Evolutionary conservation across 2,797 vertebrate genomes (phyloP), one percentile per base, ranked within the genome.

Genomic region (Serranus cabrilla): DNA sequence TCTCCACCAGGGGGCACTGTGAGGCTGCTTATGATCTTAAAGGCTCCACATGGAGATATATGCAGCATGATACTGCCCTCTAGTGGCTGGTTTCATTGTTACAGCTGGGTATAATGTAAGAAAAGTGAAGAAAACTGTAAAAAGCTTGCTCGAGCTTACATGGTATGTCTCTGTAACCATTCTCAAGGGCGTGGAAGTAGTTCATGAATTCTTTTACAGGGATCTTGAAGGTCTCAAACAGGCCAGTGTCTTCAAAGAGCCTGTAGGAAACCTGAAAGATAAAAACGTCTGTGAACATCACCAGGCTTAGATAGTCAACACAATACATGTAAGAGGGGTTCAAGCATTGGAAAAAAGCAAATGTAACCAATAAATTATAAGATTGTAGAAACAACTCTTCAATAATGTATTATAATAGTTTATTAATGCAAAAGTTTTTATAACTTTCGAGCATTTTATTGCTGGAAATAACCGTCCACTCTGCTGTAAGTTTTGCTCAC

Each of bases 111-210:
- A 2, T 34, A 34, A 7, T 34, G 34, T 0, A 23, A n/a, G 7
- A n/a, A 54, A 78, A 68, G 16, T 25, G 10, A 54, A 27, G 14
- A 0, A 17, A 42, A 74, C 21, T 52, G 1, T 63, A 69, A 76
- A 11, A 40, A 40, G 45, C 18, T 49, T 68, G 45, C 34, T 66
- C 2, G 4, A 60, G 60, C 91, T 89, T 83, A 99, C 98, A 99
- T 90, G 98, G 98, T 90, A 99, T 99, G 86, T 99, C 96, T 93
- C 98, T 95, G 94, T 99, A 99, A 72, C 98, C 98, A 63, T 96
- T 97, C 94, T 99, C 98, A 89, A 99, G 94, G 73, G 98, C 97
- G 62, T 99, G 97, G 89, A 99, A 99, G 89, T 99, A 99, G 93
- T 99, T 99, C 97, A 99, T 98, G 91, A 99, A 99, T 91, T 99